These are phyloP conservation scores for Luperina nickerlii DNA, from an alignment of 2,888 invertebrate species.

Conservation along the genomic window DNA sequence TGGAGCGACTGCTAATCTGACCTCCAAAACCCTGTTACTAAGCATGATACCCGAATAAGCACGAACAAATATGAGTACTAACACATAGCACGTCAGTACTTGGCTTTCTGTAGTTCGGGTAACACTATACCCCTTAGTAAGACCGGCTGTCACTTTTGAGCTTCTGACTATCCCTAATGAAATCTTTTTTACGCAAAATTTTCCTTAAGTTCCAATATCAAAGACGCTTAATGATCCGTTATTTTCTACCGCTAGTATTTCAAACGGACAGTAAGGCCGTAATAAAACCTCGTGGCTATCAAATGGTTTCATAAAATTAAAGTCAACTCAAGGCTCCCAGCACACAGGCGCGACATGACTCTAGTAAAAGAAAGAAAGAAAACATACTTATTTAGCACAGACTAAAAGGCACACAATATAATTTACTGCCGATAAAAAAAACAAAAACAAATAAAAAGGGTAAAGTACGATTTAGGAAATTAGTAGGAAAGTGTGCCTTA, in stretches of 20 bases:
- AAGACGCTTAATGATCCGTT: not conserved
- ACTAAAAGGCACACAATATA: not conserved
- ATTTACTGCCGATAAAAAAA: not conserved
- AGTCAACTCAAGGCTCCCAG: not conserved
- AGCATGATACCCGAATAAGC: too few relatives aligned
- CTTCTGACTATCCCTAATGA: not conserved
- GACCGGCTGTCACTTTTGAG: not conserved
- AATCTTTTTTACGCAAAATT: not conserved
- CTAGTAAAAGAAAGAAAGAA: too few relatives aligned
- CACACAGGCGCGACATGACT: not conserved
- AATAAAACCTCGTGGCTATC: constrained; percentile 45
- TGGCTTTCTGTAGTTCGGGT: not conserved
- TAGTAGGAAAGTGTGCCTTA: not conserved
- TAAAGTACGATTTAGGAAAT: not conserved
- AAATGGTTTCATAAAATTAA: constrained; percentile 47
- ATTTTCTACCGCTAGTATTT: constrained; percentile 3
- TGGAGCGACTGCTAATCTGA: too few relatives aligned
- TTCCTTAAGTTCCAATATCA: not conserved
- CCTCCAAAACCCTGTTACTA: too few relatives aligned
- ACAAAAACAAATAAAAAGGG: not conserved
- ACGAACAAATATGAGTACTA: too few relatives aligned
- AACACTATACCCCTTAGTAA: not conserved
- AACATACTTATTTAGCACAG: not conserved
- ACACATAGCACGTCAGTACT: too few relatives aligned
- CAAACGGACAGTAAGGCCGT: constrained; percentile 3